Evolutionary conservation across 2,888 invertebrate genomes (phyloP), one percentile per base, ranked within the genome.

Genomic region (Escarpia spicata): DNA sequence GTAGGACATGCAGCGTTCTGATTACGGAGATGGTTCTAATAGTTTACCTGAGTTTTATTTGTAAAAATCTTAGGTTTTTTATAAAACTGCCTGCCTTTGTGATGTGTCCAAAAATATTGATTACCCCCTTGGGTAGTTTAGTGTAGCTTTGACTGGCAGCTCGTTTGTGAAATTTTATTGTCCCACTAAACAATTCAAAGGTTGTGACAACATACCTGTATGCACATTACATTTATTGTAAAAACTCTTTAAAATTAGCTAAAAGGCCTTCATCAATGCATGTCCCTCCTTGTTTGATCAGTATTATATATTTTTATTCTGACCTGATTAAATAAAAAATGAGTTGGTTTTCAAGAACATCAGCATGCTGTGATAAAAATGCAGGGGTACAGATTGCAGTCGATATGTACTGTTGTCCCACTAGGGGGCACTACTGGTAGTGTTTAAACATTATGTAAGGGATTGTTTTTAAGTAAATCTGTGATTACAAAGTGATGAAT

Each of bases 1-100:
- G 75, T 75, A 75, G 75, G 75, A 75, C 75, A 75, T 75, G 75
- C 75, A 75, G 26, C 75, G 19, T 75, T 75, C 75, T 75, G 75
- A 75, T 75, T 75, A 75, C 6, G 75, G 75, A 26, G 75, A 26
- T 75, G 75, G 4, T 75, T 3, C 6, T 75, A 26, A n/a, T 26
- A 75, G n/a, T 75, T 75, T 75, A 19, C 75, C 4, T 75, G 52
- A 52, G 19, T 6, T 75, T 75, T 75, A 6, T 52, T 52, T 52
- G 9, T 52, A 37, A 37, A 37, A 37, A 1, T 37, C 37, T 37
- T 37, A 37, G 37, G 37, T 37, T 37, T 37, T 0, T 37, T 37
- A 37, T 37, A 52, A 52, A 52, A 52, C 52, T 52, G 52, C 52
- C 52, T 12, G 12, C 52, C 52, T 37, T 37, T 37, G 37, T 37